Percentiles rank a stretch among this genome's conserved stretches.
Conservation (phyloP, 2,113 vertebrate genomes). For the Sardina pilchardus region DNA sequence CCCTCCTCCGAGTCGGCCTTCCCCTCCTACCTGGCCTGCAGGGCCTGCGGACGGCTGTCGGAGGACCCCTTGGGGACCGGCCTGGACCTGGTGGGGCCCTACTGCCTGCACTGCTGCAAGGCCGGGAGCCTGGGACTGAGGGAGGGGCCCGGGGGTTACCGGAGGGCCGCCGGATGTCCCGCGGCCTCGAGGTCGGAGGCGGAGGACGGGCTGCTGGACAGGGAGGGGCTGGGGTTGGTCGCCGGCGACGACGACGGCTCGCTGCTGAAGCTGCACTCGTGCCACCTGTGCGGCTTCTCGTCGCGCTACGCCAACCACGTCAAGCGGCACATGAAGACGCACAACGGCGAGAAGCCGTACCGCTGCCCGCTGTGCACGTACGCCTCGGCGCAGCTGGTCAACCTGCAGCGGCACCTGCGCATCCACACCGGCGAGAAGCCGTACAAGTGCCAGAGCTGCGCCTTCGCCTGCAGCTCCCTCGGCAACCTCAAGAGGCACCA, state of each 20-base stretch:
- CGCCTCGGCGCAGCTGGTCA: constrained; percentile 94
- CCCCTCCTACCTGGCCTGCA: constrained; percentile 78
- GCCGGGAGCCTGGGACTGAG: constrained; percentile 58
- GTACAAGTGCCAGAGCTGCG: constrained; percentile 90
- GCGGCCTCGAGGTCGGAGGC: not conserved
- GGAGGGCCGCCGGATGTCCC: constrained; percentile 44
- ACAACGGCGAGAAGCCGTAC: constrained; percentile 96
- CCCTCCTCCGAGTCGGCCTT: constrained; percentile 63
- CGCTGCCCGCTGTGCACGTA: constrained; percentile 91
- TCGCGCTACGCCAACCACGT: constrained; percentile 97
- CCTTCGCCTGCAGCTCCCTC: constrained; percentile 93
- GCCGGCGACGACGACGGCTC: constrained; percentile 61
- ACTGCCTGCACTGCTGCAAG: constrained; percentile 77
- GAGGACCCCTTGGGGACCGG: constrained; percentile 71
- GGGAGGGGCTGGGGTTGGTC: constrained; percentile 56
- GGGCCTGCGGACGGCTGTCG: constrained; percentile 81
- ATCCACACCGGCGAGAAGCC: constrained; percentile 97
- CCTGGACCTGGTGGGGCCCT: constrained; percentile 67
- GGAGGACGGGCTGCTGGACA: not conserved
- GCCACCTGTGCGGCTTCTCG: constrained; percentile 91
- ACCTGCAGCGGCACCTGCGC: constrained; percentile 93
- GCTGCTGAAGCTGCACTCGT: constrained; percentile 81
- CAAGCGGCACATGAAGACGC: constrained; percentile 98
- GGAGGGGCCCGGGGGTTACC: constrained; percentile 55
- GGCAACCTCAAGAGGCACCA: constrained; percentile 97